These are phyloP conservation scores for Salpingus planirostris DNA, from an alignment of 2,888 invertebrate species.

Conservation along the genomic window DNA sequence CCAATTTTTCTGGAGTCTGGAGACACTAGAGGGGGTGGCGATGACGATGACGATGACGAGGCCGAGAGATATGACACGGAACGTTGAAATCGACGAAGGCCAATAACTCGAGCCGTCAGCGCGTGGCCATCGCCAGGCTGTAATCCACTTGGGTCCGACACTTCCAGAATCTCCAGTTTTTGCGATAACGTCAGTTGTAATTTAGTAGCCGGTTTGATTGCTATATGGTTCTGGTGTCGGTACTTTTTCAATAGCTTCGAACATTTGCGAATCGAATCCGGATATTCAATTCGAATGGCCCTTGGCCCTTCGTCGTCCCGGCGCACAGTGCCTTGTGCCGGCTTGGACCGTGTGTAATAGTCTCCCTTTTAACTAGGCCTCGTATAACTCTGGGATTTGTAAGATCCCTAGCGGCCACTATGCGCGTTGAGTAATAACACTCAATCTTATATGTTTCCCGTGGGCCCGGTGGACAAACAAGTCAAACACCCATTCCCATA, in stretches of 20 bases:
- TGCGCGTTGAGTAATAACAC: conserved; percentile 21
- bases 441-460: conserved; percentile 20
- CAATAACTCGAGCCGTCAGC: conserved; percentile 39
- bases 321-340: neutral
- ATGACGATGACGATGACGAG: conserved; percentile 20
- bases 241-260: conserved; percentile 28
- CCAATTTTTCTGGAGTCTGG: conserved; percentile 26
- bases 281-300: conserved; percentile 14
- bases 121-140: conserved; percentile 30
- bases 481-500: conserved; percentile 17
- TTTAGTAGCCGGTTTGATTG: conserved; percentile 38
- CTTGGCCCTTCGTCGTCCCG: conserved; percentile 5
- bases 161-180: conserved; percentile 37
- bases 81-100: conserved; percentile 35
- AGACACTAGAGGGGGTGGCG: too few relatives aligned
- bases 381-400: conserved; percentile 17
- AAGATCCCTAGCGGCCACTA: conserved; percentile 16
- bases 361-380: conserved; percentile 19
- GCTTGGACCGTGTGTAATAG: conserved; percentile 14
- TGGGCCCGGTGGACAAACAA: conserved; percentile 16
- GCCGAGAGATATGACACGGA: conserved; percentile 34
- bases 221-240: conserved; percentile 31
- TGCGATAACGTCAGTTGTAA: conserved; percentile 40
- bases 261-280: conserved; percentile 13
- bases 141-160: conserved; percentile 40